Conservation (phyloP, 2,113 vertebrate genomes). For the Poeciliopsis turrubarensis region DNA sequence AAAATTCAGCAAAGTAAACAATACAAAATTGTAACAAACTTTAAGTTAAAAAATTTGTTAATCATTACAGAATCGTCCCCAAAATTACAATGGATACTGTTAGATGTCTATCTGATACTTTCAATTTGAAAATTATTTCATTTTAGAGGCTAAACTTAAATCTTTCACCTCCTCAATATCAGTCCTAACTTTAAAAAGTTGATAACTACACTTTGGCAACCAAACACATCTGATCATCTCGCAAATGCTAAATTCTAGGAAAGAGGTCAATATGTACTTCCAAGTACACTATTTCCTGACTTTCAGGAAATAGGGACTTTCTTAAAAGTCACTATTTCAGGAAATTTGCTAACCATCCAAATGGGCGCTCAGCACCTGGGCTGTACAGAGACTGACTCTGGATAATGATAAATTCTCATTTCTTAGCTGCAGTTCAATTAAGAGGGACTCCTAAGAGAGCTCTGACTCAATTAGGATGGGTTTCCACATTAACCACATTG, state of each 20-base stretch:
- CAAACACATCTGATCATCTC: not conserved
- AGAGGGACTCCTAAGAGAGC: slow-evolving; percentile 63
- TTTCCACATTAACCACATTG: slow-evolving; percentile 67
- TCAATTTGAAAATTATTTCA: not conserved
- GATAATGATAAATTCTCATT: slow-evolving; percentile 70
- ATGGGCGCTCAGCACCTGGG: slow-evolving; percentile 29
- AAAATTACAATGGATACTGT: not conserved
- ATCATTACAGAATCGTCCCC: not conserved
- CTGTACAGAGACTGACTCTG: slow-evolving; percentile 52
- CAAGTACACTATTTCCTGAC: not conserved
- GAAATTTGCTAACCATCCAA: slow-evolving; percentile 27
- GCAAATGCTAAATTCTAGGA: slow-evolving; percentile 4
- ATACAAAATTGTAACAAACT: too few species aligned
- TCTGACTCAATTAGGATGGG: slow-evolving; percentile 69
- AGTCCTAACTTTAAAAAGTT: not conserved
- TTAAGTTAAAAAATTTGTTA: not conserved
- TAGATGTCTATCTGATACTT: not conserved
- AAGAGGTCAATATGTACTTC: slow-evolving; percentile 35
- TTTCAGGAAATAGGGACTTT: too few species aligned
- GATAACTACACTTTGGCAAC: not conserved
- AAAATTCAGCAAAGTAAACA: too few species aligned
- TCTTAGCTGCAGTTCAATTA: slow-evolving; percentile 72
- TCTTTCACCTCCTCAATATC: not conserved
- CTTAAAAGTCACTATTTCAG: slow-evolving; percentile 19
- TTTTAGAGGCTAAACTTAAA: not conserved